Evolutionary conservation across 2,113 vertebrate species (phyloP).

Genomic region (Spermophilus dauricus): DNA sequence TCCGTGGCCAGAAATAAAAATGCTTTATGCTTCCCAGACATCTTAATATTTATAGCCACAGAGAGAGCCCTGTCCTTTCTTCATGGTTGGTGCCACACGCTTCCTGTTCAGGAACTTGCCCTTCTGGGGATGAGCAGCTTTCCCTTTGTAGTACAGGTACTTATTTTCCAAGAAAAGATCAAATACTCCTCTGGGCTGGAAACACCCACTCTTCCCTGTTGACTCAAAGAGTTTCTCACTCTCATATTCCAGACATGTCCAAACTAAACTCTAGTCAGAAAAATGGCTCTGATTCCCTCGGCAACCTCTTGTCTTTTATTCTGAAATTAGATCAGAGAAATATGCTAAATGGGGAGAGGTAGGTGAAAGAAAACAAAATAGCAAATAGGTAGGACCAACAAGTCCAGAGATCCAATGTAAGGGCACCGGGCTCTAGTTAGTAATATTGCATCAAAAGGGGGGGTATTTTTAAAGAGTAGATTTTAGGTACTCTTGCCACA

Average conservation of each 20-base stretch:
- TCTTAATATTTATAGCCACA: constrained; percentile 57
- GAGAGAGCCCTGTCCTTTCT: constrained; percentile 59
- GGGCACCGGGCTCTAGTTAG: neutral
- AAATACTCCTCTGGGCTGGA: constrained; percentile 76
- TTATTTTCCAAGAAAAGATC: constrained; percentile 82
- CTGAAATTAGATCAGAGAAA: constrained; percentile 42
- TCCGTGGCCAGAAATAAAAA: constrained; percentile 70
- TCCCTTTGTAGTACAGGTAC: constrained; percentile 74
- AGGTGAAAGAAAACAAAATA: neutral
- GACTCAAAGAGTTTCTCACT: constrained; percentile 63
- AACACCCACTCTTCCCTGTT: constrained; percentile 67
- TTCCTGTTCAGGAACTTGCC: constrained; percentile 20
- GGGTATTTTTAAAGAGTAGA: neutral
- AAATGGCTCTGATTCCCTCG: neutral
- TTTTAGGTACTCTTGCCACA: neutral
- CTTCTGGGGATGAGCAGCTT: constrained; percentile 25
- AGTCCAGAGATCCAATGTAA: neutral
- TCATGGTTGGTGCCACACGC: constrained; percentile 32
- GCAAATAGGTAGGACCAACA: neutral
- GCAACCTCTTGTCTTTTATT: constrained; percentile 13
- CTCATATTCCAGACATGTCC: constrained; percentile 65
- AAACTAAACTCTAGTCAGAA: constrained; percentile 59
- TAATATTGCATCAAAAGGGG: neutral
- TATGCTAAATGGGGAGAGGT: neutral
- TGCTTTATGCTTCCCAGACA: constrained; percentile 61